These are phyloP conservation scores for Sardina pilchardus DNA, from an alignment of 2,113 vertebrate species.

Conservation along the genomic window DNA sequence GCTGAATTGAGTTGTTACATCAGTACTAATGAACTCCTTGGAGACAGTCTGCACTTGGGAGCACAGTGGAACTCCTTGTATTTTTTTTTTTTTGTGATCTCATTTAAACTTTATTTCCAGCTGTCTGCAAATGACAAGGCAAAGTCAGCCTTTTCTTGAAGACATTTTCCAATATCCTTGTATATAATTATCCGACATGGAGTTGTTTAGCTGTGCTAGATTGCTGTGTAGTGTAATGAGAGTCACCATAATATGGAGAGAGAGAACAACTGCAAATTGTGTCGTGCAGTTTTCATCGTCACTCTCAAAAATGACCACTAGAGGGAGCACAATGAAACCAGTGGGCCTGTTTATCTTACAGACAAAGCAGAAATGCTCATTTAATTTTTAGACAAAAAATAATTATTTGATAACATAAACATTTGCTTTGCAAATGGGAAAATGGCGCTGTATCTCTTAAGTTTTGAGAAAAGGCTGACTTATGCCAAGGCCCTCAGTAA, in stretches of 20 bases:
- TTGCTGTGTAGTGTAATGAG: not conserved
- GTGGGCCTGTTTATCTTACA: not conserved
- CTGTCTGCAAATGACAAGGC: not conserved
- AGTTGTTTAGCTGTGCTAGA: not conserved
- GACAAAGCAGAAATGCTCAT: not conserved
- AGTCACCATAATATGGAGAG: not conserved
- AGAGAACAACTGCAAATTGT: not conserved
- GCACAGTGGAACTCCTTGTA: not conserved
- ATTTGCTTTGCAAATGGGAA: not conserved
- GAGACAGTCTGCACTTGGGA: not conserved
- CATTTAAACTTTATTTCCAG: not conserved
- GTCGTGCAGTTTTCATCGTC: not conserved
- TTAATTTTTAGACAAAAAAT: not conserved
- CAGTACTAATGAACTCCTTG: not conserved
- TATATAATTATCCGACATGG: not conserved
- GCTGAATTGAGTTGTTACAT: conserved; percentile 19
- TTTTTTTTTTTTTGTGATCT: not conserved
- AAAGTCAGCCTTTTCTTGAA: not conserved
- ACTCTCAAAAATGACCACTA: not conserved
- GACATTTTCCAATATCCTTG: not conserved
- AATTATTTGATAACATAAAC: not conserved
- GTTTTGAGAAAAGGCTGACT: not conserved
- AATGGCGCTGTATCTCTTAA: not conserved
- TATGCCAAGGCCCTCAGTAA: not conserved
- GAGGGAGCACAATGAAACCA: not conserved